Base-by-base conservation (phyloP, 2,113 vertebrate species). In the Dasyurus viverrinus region DNA sequence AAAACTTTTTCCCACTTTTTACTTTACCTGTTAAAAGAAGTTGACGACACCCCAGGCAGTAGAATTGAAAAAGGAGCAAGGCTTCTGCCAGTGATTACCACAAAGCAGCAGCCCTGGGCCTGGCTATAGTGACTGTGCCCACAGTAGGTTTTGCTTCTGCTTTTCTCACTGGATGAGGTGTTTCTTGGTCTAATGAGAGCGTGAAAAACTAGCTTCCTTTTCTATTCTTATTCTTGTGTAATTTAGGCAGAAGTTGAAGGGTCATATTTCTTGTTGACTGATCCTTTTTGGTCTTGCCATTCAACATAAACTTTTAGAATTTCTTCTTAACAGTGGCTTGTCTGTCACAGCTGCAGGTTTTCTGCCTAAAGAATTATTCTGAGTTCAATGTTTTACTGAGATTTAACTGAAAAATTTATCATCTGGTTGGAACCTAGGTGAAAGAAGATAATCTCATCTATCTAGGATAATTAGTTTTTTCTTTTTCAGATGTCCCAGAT, bases 1-100 rank as follows among this genome's bases (percentile, higher is more conserved):
- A 46, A 52, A 76, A n/a, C 92, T 94, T 42, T 96, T 97, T 93
- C 54, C 46, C 47, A 36, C 90, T 96, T 19, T 36, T 95, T 27
- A 96, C 42, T 57, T 95, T 97, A 90, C 92, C 76, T 95, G 53
- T 95, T 95, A 93, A 95, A 97, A 96, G 94, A 96, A 90, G 53
- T 95, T 96, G 68, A 94, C 94, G 76, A 93, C 90, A 93, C 54
- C 92, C 95, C 48, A 94, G 76, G 55, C 90, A 89, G 93, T 94
- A 95, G 55, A 95, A 92, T 54, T 92, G 60, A 96, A 95, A 95
- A 95, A 95, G 46, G 94, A 92, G 95, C 50, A 90, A 46, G 76
- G 46, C 76, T 94, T 96, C 50, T 95, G 92, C 93, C 93, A 95
- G 53, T 93, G 90, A 53, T 89, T 90, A 89, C 89, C 89, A 95